phyloP scores from a whole-genome alignment of 2,888 invertebrate species.

The Drosophila meridionalis region DNA sequence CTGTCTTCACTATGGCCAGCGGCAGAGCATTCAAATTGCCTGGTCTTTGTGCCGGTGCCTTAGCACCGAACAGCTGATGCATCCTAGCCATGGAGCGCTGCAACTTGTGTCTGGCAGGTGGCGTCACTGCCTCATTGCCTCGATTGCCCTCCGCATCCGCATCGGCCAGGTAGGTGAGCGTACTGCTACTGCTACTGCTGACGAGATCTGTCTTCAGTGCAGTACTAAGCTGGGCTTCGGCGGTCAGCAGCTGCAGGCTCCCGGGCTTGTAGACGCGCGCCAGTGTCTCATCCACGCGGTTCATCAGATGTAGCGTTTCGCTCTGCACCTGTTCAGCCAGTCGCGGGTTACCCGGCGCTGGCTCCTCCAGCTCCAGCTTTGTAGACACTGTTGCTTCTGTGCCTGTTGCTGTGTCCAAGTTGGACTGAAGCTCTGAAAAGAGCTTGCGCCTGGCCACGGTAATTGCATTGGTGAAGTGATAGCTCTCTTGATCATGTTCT shows the following conservation, averaged over 20 bases:
- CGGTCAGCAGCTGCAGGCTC: conserved; percentile 35
- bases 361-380: neutral
- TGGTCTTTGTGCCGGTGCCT: neutral
- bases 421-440: conserved; percentile 37
- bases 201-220: conserved; percentile 7
- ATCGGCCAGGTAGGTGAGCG: conserved; percentile 5
- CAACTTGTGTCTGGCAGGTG: conserved; percentile 52
- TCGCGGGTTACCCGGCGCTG: neutral
- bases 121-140: conserved; percentile 6
- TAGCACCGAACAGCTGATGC: conserved; percentile 67
- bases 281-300: conserved; percentile 53
- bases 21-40: neutral
- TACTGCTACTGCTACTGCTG: conserved; percentile 14
- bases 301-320: conserved; percentile 38
- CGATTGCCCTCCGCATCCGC: neutral
- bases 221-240: conserved; percentile 20
- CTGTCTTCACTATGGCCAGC: neutral
- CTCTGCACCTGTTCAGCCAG: conserved; percentile 34
- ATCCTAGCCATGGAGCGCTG: conserved; percentile 80
- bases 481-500: conserved; percentile 57
- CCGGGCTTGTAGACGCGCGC: conserved; percentile 34
- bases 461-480: conserved; percentile 69
- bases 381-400: neutral
- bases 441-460: conserved; percentile 55
- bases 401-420: neutral